These are phyloP conservation scores for Limanda limanda DNA, from an alignment of 2,113 vertebrate genomes.

Conservation along the genomic window DNA sequence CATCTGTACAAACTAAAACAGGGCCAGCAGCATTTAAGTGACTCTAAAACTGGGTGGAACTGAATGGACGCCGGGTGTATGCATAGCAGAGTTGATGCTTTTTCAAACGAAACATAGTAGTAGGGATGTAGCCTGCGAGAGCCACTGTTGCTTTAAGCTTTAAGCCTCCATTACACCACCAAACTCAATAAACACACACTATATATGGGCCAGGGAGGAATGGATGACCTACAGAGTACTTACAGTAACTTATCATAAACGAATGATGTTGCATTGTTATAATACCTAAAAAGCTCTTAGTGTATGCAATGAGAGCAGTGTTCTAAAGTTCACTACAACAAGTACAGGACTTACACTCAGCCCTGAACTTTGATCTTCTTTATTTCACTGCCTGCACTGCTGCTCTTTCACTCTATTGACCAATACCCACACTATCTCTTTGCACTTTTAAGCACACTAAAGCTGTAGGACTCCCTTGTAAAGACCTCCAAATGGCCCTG, in stretches of 20 bases:
- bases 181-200: constrained; percentile 20
- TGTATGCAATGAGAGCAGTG: background rate
- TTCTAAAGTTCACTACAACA: constrained; percentile 4
- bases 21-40: too few relatives aligned
- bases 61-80: too few relatives aligned
- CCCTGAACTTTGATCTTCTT: constrained; percentile 63
- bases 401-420: constrained; percentile 53
- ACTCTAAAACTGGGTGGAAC: too few relatives aligned
- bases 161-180: constrained; percentile 16
- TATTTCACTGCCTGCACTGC: constrained; percentile 30
- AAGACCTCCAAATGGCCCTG: constrained; percentile 60
- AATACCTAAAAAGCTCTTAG: background rate
- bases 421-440: constrained; percentile 51
- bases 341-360: constrained; percentile 9
- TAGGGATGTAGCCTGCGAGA: background rate
- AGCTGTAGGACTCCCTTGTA: constrained; percentile 58
- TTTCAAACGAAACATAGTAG: background rate
- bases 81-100: background rate
- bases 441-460: constrained; percentile 69
- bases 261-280: background rate
- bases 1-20: too few relatives aligned
- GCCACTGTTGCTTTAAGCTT: background rate
- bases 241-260: constrained; percentile 7
- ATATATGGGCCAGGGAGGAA: background rate
- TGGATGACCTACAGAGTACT: background rate